Evolutionary conservation across 2,888 invertebrate species (phyloP).

Genomic region (Ormyrus labotus): DNA sequence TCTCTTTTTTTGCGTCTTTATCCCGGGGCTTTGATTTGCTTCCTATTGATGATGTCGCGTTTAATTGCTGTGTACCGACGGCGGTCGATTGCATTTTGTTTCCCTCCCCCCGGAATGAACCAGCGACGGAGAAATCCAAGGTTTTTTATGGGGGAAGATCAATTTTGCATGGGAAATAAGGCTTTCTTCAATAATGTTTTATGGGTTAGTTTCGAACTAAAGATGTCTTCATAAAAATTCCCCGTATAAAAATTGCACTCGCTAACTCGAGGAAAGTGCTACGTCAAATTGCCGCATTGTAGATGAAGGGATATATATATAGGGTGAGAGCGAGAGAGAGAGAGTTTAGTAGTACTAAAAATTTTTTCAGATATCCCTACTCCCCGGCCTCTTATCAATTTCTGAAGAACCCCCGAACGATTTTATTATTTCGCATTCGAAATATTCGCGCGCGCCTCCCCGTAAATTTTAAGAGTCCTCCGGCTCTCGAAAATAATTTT

Average conservation of each 20-base stretch:
- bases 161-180: neutral
- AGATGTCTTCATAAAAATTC: neutral
- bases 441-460: neutral
- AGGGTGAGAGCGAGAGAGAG: too few species aligned
- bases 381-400: neutral
- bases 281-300: neutral
- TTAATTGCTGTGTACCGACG: neutral
- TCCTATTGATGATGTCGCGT: slow-evolving; percentile 13
- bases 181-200: neutral
- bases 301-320: neutral
- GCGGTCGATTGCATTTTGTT: too few species aligned
- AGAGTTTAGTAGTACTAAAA: slow-evolving; percentile 4
- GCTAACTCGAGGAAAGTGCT: neutral
- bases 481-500: slow-evolving; percentile 19
- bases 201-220: neutral
- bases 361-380: neutral
- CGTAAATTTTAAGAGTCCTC: slow-evolving; percentile 3
- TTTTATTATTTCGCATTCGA: slow-evolving; percentile 30
- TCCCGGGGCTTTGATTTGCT: neutral
- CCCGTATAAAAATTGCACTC: neutral
- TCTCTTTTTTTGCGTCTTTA: neutral
- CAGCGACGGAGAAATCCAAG: too few species aligned
- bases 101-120: too few species aligned
- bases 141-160: too few species aligned
- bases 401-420: neutral